Evolutionary conservation across 2,797 vertebrate genomes (phyloP), one percentile per base, ranked within the genome.

Genomic region (Aeoliscus strigatus): DNA sequence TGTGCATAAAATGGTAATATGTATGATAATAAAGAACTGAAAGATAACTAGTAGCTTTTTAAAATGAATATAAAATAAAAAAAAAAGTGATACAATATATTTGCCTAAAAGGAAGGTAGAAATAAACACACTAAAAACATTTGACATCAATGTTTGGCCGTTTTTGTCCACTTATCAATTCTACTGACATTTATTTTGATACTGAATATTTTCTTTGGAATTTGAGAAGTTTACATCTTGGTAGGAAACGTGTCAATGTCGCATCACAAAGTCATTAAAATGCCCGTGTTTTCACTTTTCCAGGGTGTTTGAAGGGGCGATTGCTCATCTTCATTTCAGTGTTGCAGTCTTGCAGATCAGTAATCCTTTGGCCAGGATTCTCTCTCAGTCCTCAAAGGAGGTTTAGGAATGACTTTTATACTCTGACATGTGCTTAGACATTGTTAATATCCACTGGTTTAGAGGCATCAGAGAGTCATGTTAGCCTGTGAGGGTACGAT

Each of bases 391-490:
- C 9, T 58, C 8, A 36, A 1, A 34, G 13, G 37, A 46, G 31
- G 42, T 25, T 28, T 61, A 44, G 47, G 59, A 47, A 33, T 26
- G 2, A 28, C 27, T 27, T 14, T 8, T 21, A n/a, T 25, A 25
- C n/a, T 4, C 5, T 28, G 66, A 56, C 53, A 58, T 52, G 2
- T 10, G 14, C 26, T 42, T 38, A 33, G 46, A 60, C 30, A 50
- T 45, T 60, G 46, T 17, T 27, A 42, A 40, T 44, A 59, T 65
- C 39, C 58, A 47, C 21, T 34, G 6, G 16, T 49, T 58, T 36
- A 67, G 79, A 79, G 58, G 75, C 52, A 55, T 71, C 65, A 36
- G 33, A 60, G 32, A 57, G 37, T 63, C 49, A 37, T 51, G 66
- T 43, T 37, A 27, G 31, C 45, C 2, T 46, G 16, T 58, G 33